phyloP scores from a whole-genome alignment of 2,888 invertebrate genomes.

The Clepsis dumicolana region DNA sequence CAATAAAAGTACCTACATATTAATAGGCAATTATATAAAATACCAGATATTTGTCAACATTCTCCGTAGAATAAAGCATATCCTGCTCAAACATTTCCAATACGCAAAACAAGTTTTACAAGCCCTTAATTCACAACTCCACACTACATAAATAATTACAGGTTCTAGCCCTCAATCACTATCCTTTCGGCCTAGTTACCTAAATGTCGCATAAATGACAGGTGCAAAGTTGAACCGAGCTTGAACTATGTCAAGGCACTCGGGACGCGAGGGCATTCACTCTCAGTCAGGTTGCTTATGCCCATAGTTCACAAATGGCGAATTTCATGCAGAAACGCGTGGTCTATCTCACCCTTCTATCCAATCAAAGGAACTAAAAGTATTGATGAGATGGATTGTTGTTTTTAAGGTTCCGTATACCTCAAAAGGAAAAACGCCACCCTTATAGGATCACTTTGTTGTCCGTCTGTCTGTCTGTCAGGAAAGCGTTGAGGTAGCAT shows the following conservation, averaged over 20 bases:
- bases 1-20: neutral
- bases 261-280: conserved; percentile 66
- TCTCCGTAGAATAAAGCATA: conserved; percentile 12
- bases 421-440: no score
- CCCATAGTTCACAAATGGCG: neutral
- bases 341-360: no score
- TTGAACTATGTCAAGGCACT: conserved; percentile 72
- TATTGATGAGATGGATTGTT: no score
- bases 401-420: no score
- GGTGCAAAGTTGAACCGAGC: conserved; percentile 46
- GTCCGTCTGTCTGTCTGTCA: no score
- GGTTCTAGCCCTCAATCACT: neutral
- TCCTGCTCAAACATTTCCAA: conserved; percentile 3
- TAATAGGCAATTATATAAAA: no score
- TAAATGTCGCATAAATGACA: conserved; percentile 15
- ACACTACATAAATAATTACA: neutral
- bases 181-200: conserved; percentile 19
- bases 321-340: no score
- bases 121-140: neutral
- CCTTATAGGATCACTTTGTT: no score
- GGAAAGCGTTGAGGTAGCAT: no score
- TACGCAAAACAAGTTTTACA: neutral
- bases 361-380: no score
- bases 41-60: no score
- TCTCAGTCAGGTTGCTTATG: conserved; percentile 30